Evolutionary conservation across 1,140 invertebrate species (phyloP), one percentile per base, ranked within the genome.

Genomic region (Eciton burchellii): DNA sequence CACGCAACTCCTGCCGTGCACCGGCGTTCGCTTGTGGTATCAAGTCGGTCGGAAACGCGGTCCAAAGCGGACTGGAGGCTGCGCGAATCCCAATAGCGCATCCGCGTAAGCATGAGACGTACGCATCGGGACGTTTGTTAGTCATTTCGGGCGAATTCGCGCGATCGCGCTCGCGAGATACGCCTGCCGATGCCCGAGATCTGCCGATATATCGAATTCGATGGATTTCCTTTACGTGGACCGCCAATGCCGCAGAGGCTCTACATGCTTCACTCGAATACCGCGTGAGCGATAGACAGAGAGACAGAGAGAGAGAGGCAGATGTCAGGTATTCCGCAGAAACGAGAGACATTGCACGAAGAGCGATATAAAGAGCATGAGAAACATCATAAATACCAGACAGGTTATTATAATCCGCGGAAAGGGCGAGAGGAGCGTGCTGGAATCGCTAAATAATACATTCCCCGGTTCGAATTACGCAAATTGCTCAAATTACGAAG

Each of bases 31-130:
- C 49, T 68, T 45, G 35, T 49, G 63, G 49, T 79, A 79, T 79
- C 63, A 79, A 79, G 74, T 79, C 74, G 63, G 74, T 57, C 74
- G 63, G 63, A 79, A 79, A 70, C 21, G 14, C 35, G n/a, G 62
- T 12, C 52, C 66, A 49, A 54, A 76, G 29, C 43, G 60, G 19
- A 8, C 21, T 43, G 16, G 74, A 26, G 54, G 56, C 21, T n/a
- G 49, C 56, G 63, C 35, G 43, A 56, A 70, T 70, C 24, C 63
- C 29, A 79, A 79, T 24, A 45, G 73, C 19, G 54, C 43, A 62
- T 45, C 47, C 72, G 16, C 57, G 35, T 35, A 47, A 62, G 35
- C 74, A 63, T 68, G 74, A 49, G 43, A 63, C 49, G 41, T 21
- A 77, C 49, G 68, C 74, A 68, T 0, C n/a, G 16, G 16, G 49